Evolutionary conservation across 1,140 invertebrate genomes (phyloP), one percentile per base, ranked within the genome.

Genomic region (Oryctes rhinoceros): DNA sequence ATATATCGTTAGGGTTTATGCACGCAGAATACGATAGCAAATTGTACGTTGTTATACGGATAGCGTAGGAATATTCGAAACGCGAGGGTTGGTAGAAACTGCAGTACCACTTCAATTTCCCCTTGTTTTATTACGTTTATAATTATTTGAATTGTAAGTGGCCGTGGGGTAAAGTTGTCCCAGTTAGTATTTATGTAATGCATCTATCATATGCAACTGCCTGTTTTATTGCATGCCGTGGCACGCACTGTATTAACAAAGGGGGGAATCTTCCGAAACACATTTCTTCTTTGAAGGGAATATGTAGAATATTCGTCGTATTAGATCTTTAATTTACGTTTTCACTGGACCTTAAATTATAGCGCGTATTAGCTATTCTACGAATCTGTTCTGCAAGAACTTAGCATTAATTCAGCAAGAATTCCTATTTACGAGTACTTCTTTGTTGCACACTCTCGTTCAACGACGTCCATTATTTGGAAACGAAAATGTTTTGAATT

Each of bases 71-170:
- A 71, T 13, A 15, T 24, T 24, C 65, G 65, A 24, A n/a, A 30
- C 6, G 67, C 67, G 37, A 76, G 75, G 75, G 75, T 76, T 76
- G 35, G 4, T 67, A 53, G 20, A 20, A 71, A 71, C 65, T 71
- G 65, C 20, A 71, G 47, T 76, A 76, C 82, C 83, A 84, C 82
- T 84, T 78, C 76, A 76, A 78, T 80, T 81, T 82, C 84, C 83
- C 84, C 84, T 84, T 82, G 81, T 84, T 84, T 83, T 81, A 84
- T 84, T 84, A 81, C 84, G 78, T 84, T 84, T 84, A 81, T 84
- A 85, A 85, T 85, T 84, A 84, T 84, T 83, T 84, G 81, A 81
- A 83, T 82, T 76, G 80, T 79, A 81, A 78, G 71, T 80, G 76
- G 65, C 65, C 65, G 77, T 81, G 81, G 84, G 84, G 83, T 83